Conservation (phyloP, 2,113 vertebrate species). For the Marmota monax region DNA sequence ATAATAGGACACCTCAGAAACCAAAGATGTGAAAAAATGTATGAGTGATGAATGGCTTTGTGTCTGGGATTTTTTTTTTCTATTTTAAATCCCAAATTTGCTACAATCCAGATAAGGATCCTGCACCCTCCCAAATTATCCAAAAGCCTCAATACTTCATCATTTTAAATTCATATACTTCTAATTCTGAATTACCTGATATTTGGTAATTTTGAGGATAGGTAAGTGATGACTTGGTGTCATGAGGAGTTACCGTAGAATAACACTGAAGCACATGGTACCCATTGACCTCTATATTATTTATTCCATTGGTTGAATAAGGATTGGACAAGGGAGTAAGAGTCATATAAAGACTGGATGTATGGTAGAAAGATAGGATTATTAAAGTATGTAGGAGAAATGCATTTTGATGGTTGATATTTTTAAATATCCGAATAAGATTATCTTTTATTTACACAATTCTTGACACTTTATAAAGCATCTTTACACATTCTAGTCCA, state of each 20-base stretch:
- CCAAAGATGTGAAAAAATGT: background rate
- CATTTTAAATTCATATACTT: background rate
- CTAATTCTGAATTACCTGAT: background rate
- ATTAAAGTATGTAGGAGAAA: constrained; percentile 18
- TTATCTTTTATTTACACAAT: background rate
- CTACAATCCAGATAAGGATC: background rate
- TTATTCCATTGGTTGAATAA: background rate
- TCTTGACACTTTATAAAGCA: background rate
- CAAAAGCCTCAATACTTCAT: background rate
- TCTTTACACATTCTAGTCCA: background rate
- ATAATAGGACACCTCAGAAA: background rate
- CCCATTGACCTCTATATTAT: background rate
- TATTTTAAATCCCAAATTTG: background rate
- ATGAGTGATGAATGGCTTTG: background rate
- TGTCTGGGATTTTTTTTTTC: background rate
- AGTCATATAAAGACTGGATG: background rate
- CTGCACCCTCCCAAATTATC: background rate
- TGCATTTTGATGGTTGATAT: background rate
- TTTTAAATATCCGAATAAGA: background rate
- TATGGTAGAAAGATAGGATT: background rate
- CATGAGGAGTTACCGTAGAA: background rate
- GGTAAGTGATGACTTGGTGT: background rate
- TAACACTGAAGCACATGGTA: too few species aligned
- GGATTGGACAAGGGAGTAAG: background rate
- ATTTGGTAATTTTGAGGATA: background rate